Evolutionary conservation across 2,113 vertebrate genomes (phyloP).

Genomic region (Phyllostomus hastatus): DNA sequence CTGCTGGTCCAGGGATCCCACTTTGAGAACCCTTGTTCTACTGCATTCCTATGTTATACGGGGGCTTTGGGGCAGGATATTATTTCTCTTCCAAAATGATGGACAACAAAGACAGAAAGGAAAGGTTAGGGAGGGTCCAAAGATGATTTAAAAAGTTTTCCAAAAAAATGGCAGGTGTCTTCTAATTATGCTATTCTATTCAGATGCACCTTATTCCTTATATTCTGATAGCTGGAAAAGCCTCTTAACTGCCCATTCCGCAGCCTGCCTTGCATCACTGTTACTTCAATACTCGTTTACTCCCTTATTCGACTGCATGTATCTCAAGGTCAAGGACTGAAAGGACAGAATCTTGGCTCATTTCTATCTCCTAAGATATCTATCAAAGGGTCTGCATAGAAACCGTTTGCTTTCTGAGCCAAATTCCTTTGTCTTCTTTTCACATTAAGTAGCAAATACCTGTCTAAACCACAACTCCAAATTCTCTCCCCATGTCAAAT

Average conservation of each 20-base stretch:
- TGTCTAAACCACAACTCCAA: neutral
- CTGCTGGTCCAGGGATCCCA: too few relatives aligned
- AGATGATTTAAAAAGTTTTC: neutral
- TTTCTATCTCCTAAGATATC: neutral
- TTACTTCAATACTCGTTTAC: neutral
- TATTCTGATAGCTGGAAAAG: neutral
- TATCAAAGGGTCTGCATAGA: neutral
- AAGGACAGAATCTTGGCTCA: neutral
- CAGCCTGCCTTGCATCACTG: neutral
- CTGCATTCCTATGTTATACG: neutral
- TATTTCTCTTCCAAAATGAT: neutral
- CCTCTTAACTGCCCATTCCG: neutral
- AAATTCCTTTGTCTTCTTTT: slow-evolving; percentile 13
- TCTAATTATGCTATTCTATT: neutral
- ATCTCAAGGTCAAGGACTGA: neutral
- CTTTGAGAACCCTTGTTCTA: neutral
- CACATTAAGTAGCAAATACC: neutral
- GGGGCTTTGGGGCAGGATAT: neutral
- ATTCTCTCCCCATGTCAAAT: neutral
- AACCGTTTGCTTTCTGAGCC: neutral
- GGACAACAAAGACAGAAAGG: neutral
- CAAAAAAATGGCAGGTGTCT: neutral
- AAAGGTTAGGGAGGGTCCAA: neutral
- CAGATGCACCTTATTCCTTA: neutral
- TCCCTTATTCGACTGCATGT: neutral